A percentile compares a stretch with the other conserved stretches of the same genome.
Conservation (phyloP, 2,888 invertebrate genomes). For the Thymelicus sylvestris region DNA sequence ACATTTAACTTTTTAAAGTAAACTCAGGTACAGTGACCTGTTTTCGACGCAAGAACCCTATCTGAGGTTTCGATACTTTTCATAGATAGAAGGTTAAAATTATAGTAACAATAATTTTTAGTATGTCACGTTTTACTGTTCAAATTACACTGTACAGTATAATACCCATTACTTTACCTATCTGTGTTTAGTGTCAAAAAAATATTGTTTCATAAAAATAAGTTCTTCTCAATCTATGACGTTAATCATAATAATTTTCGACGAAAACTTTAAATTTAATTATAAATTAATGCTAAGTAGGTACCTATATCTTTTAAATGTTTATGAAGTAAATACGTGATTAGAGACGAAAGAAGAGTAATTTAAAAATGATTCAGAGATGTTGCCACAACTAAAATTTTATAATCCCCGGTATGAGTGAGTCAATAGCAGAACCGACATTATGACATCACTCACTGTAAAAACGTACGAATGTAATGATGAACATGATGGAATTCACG, state of each 20-base stretch:
- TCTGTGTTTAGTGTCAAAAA: no score
- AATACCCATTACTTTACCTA: no score
- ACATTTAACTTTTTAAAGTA: no score
- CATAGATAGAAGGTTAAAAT: no score
- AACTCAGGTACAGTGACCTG: not conserved
- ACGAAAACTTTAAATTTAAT: no score
- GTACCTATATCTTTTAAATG: not conserved
- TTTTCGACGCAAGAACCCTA: not conserved
- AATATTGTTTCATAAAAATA: no score
- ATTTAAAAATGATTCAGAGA: conserved; percentile 22
- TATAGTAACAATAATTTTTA: no score
- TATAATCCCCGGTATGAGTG: conserved; percentile 44
- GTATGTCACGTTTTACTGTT: no score
- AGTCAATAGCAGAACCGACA: conserved; percentile 46
- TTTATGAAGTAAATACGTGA: not conserved
- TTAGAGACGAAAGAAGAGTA: not conserved
- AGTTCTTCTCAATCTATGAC: no score
- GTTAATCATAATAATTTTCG: no score
- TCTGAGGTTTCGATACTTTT: not conserved
- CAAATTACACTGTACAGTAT: no score
- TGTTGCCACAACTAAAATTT: conserved; percentile 37
- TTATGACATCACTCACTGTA: conserved; percentile 54
- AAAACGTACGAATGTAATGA: conserved; percentile 30
- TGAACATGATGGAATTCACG: conserved; percentile 14
- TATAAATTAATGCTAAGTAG: no score